Evolutionary conservation across 2,888 invertebrate species (phyloP), one percentile per base, ranked within the genome.

Genomic region (Melinaea menophilus): DNA sequence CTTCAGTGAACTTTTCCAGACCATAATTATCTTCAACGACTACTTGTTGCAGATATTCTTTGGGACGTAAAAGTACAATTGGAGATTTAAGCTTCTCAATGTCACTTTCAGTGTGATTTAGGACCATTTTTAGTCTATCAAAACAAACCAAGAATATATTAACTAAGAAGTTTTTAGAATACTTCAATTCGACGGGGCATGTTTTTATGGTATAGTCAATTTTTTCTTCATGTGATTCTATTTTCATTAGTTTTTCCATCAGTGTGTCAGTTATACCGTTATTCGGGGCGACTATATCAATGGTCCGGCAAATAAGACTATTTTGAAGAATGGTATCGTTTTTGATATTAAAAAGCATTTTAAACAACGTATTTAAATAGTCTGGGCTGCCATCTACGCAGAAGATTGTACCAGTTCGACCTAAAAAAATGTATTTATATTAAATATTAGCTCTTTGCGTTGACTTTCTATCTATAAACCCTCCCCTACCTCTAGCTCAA

Each of bases 301-400:
- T 78, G 3, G 93, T 86, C 71, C 92, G 91, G 56, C 92, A 85
- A 11, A 95, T 77, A 1, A 94, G 75, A 66, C 86, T 92, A 73
- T 92, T 92, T 73, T 95, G 92, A 0, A 93, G 81, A 62, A 92
- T 87, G 0, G 77, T 69, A 45, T 92, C 91, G 57, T 85, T 86
- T 61, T 83, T 85, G 35, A 82, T 79, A 46, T 79, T 79, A 11
- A 92, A 75, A 2, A 92, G 87, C 77, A 91, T 85, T 1, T 88
- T 85, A 2, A 92, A 74, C 0, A 93, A 72, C 0, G 90, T 86
- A 75, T 93, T 92, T 22, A 96, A 85, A 75, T 94, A 93, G 46
- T 93, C 92, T 0, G 96, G 96, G 0, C 95, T 92, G 12, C 98
- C 97, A 79, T 98, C 98, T 58, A 99, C 90, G 12, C 97, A 92